Evolutionary conservation across 2,888 invertebrate genomes (phyloP).

Genomic region (Caenorhabditis wallacei): DNA sequence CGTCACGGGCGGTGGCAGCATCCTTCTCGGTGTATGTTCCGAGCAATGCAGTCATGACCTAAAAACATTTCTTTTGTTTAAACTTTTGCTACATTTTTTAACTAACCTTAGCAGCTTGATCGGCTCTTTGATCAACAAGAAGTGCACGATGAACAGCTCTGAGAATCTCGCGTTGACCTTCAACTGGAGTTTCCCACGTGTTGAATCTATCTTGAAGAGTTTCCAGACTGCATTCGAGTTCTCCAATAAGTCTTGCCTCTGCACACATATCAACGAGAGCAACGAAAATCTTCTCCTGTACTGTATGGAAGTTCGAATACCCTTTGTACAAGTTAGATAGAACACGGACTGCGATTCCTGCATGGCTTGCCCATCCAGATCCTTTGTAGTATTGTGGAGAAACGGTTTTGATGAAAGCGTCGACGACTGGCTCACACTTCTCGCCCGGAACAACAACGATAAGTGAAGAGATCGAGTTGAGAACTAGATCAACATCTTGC

Average conservation of each 20-base stretch:
- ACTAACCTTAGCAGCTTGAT: slow-evolving; percentile 78
- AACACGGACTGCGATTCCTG: slow-evolving; percentile 85
- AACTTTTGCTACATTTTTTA: neutral
- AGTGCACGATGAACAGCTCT: slow-evolving; percentile 78
- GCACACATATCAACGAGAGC: slow-evolving; percentile 68
- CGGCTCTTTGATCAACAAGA: slow-evolving; percentile 87
- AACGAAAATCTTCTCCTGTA: slow-evolving; percentile 89
- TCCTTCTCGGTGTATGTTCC: slow-evolving; percentile 95
- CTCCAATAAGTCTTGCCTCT: slow-evolving; percentile 67
- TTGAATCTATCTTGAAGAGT: slow-evolving; percentile 65
- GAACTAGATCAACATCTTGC: slow-evolving; percentile 92
- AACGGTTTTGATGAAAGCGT: slow-evolving; percentile 61
- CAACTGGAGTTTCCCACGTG: slow-evolving; percentile 72
- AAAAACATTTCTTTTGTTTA: slow-evolving; percentile 27
- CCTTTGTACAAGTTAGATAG: slow-evolving; percentile 95
- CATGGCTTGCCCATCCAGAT: slow-evolving; percentile 76
- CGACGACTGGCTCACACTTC: slow-evolving; percentile 91
- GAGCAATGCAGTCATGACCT: slow-evolving; percentile 92
- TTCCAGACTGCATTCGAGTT: slow-evolving; percentile 65
- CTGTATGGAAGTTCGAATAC: slow-evolving; percentile 89
- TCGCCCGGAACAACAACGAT: slow-evolving; percentile 92
- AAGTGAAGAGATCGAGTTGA: slow-evolving; percentile 97
- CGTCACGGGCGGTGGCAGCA: slow-evolving; percentile 96
- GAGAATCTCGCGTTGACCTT: slow-evolving; percentile 73
- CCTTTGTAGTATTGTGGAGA: slow-evolving; percentile 72